Evolutionary conservation across 2,113 vertebrate genomes (phyloP), one percentile per base, ranked within the genome.

Genomic region (Clarias magur): DNA sequence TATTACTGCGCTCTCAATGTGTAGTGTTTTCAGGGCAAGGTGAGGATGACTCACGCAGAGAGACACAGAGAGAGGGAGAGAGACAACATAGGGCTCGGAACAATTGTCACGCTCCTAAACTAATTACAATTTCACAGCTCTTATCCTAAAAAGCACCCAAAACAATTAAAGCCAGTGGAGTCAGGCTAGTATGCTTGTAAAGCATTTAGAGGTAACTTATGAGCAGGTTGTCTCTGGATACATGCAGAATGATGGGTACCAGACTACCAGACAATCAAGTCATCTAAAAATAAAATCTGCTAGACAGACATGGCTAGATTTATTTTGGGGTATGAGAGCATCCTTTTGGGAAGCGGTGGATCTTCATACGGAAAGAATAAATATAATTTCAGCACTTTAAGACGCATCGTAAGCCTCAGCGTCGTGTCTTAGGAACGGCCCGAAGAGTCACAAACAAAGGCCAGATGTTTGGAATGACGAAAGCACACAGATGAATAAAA

Each of bases 11-110:
- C 83, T 62, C 85, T 86, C 65, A 21, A 1, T 73, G 34, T 80
- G 72, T 62, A 83, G 80, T 86, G 80, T 80, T 87, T 79, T 62
- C 30, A 68, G 80, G 38, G 42, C 54, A 65, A 27, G 25, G 57
- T 63, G 59, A 53, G 19, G 63, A 70, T 86, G 78, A 83, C 73
- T 79, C 76, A 78, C 3, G 34, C n/a, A 48, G 16, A 53, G 13
- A 82, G 82, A 73, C n/a, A 80, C 1, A 34, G 65, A 38, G 7
- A 48, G 48, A 48, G 16, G n/a, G 13, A 82, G 82, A 73, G 42
- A 80, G 2, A 34, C 56, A 38, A 17, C n/a, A 17, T 56, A 57
- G 79, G 57, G 62, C 25, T 62, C n/a, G 34, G 25, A 42, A 42
- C 25, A 63, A 34, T 57, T 70, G 42, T 59, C 60, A 23, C 3